A percentile compares a stretch with the other conserved stretches of the same genome.
phyloP scores from a whole-genome alignment of 1,140 invertebrate species.

The Megathymus violae region DNA sequence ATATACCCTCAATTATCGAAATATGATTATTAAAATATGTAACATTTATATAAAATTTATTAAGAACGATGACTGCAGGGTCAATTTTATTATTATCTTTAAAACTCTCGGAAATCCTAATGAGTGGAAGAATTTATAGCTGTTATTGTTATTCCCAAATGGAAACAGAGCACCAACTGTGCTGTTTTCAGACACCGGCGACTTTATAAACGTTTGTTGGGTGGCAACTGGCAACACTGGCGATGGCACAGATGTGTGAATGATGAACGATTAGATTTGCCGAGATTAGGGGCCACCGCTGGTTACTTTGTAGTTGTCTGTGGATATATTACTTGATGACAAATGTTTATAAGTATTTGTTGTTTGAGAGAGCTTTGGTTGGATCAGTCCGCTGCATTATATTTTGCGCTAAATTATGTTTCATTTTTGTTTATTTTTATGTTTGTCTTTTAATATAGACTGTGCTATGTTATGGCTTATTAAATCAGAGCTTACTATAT shows the following conservation, averaged over 20 bases:
- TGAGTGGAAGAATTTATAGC: neutral
- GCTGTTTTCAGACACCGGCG: constrained; percentile 60
- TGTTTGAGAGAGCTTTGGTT: neutral
- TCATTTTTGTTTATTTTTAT: no score
- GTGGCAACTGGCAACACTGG: constrained; percentile 35
- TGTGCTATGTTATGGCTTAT: no score
- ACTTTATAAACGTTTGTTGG: constrained; percentile 65
- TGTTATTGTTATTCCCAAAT: constrained; percentile 5
- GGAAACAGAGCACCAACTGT: constrained; percentile 55
- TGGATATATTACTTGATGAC: constrained; percentile 7
- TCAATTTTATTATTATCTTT: no score
- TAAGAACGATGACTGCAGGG: no score
- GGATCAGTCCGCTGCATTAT: no score
- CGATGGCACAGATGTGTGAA: constrained; percentile 63
- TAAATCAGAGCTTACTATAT: no score
- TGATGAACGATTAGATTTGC: constrained; percentile 73
- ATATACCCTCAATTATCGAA: no score
- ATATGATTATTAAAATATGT: no score
- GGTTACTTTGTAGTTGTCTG: neutral
- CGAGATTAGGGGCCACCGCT: constrained; percentile 58
- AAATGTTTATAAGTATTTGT: constrained; percentile 6
- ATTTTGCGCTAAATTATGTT: no score
- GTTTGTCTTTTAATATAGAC: no score
- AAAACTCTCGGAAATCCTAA: no score
- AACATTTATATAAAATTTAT: no score